Base-by-base conservation (phyloP, 2,888 invertebrate genomes). In the Rugalucina vietnamica region DNA sequence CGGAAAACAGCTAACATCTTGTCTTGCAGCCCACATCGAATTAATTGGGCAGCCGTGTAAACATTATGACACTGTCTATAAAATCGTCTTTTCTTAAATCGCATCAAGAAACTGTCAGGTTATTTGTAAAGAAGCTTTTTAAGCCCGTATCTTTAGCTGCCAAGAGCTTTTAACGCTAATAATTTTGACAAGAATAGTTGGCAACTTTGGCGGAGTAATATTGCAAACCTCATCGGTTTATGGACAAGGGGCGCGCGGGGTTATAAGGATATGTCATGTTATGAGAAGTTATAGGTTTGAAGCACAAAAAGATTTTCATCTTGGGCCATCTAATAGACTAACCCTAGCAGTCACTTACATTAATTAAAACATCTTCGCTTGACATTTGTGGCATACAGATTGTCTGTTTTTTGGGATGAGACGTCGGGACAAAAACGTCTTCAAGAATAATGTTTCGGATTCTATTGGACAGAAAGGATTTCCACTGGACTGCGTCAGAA, bases 91-190 rank as follows among this genome's bases (percentile, higher is more conserved):
- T 65, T 34, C 34, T 65, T 65, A 65, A 65, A 34, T 21, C 65
- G 34, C 3, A 65, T 65, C 65, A 65, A 65, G 65, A 65, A 65
- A 18, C 32, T 65, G 65, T 65, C 65, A 65, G 10, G 21, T 34
- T n/a, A 2, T 65, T 65, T 65, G 65, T 65, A 65, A 65, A 65
- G 65, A 65, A 65, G 3, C 27, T 34, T 65, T 65, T 65, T 65
- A 65, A 65, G 65, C 65, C 65, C 65, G 65, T 34, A 65, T 65
- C 32, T 29, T 34, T 65, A 32, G 1, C 8, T 27, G 72, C 72
- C 72, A 72, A 72, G 49, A 34, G 85, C 82, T 82, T 82, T 85
- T 82, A 85, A 85, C 77, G 82, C 82, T 85, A 85, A 87, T 87
- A 87, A 87, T 82, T 76, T 77, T 85, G 87, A 87, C 87, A 87